Evolutionary conservation across 2,113 vertebrate genomes (phyloP).

Genomic region (Phaetusa simplex): DNA sequence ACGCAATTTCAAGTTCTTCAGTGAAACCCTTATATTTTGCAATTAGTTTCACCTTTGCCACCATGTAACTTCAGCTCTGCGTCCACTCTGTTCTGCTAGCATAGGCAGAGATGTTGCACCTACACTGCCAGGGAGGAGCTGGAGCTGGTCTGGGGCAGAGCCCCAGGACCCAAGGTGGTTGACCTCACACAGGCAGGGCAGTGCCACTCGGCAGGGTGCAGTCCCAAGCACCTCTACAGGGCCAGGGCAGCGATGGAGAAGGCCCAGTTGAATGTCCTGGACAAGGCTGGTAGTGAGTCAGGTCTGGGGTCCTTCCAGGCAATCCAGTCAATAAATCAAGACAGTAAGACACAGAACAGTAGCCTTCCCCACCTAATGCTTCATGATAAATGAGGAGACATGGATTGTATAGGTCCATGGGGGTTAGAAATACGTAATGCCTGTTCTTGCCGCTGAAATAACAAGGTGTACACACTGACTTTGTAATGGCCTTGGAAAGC

Average conservation of each 20-base stretch:
- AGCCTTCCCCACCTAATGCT: background rate
- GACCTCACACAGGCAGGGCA: rapidly evolving
- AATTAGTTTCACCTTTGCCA: background rate
- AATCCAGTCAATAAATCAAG: background rate
- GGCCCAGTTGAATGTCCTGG: background rate
- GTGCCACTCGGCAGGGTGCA: rapidly evolving
- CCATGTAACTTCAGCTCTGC: background rate
- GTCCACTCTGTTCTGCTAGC: background rate
- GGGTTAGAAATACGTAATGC: background rate
- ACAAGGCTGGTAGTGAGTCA: background rate
- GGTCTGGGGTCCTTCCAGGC: background rate
- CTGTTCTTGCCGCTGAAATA: background rate
- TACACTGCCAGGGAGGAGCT: background rate
- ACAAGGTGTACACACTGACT: background rate
- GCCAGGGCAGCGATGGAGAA: background rate
- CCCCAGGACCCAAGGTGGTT: background rate
- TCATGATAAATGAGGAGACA: background rate
- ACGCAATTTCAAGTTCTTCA: background rate
- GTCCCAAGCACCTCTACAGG: background rate
- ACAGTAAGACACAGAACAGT: background rate
- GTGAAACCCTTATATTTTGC: background rate
- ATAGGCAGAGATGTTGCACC: background rate
- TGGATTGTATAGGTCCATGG: rapidly evolving
- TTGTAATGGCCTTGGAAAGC: background rate
- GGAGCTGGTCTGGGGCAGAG: background rate